Percentiles rank a stretch among this genome's conserved stretches.
Evolutionary conservation across 2,113 vertebrate genomes (phyloP).

Genomic region (Aix galericulata): DNA sequence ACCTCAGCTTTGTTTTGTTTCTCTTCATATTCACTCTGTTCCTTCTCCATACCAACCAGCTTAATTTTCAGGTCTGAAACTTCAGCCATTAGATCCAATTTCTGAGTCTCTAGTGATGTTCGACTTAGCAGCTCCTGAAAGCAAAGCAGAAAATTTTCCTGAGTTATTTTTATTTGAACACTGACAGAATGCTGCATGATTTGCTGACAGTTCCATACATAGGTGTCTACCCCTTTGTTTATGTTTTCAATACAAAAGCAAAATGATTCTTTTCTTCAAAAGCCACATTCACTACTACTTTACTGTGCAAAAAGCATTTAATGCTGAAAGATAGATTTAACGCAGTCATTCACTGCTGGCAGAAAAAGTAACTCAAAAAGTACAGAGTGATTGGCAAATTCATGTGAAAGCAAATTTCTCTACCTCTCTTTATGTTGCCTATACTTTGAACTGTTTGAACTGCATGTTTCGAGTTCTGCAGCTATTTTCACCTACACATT

Average conservation of each 20-base stretch:
- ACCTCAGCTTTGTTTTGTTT: slow-evolving; percentile 97
- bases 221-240: background rate
- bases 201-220: background rate
- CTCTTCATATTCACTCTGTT: slow-evolving; percentile 85
- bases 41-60: slow-evolving; percentile 92
- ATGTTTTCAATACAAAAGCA: background rate
- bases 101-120: slow-evolving; percentile 92
- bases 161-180: background rate
- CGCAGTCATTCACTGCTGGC: background rate
- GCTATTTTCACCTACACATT: background rate
- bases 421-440: background rate
- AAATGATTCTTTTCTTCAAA: background rate
- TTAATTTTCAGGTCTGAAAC: slow-evolving; percentile 95
- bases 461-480: background rate
- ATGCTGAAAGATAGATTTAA: background rate
- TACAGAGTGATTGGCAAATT: background rate
- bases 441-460: background rate
- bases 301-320: background rate
- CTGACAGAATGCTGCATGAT: background rate
- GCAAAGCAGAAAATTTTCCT: background rate
- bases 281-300: background rate
- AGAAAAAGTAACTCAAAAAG: background rate
- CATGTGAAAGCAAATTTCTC: background rate
- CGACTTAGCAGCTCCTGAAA: slow-evolving; percentile 91
- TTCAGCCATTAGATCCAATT: slow-evolving; percentile 92